Evolutionary conservation across 2,113 vertebrate genomes (phyloP).

Genomic region (Periophthalmodon schlosseri): DNA sequence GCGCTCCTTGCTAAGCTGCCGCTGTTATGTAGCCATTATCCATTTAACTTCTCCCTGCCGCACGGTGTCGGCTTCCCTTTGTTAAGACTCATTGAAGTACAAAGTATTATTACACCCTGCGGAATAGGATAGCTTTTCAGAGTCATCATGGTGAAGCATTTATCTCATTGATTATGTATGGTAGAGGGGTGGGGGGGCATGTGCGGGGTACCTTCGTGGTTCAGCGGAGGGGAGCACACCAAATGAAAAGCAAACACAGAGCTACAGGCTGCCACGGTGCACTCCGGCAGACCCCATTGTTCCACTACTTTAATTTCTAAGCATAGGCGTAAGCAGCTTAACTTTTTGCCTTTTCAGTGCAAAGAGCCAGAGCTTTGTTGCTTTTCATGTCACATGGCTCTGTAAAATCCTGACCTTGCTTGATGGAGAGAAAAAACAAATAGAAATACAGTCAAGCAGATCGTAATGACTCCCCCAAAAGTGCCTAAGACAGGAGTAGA

Average conservation of each 20-base stretch:
- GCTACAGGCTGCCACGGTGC: constrained; percentile 26
- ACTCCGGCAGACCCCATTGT: constrained; percentile 41
- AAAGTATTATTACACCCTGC: constrained; percentile 76
- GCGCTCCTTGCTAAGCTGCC: constrained; percentile 56
- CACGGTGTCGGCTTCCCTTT: constrained; percentile 75
- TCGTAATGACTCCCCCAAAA: neutral
- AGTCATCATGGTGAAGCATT: constrained; percentile 62
- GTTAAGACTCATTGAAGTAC: constrained; percentile 73
- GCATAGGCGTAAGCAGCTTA: constrained; percentile 68
- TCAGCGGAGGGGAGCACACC: constrained; percentile 11
- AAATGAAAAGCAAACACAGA: constrained; percentile 31
- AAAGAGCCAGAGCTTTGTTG: constrained; percentile 59
- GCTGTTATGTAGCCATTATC: constrained; percentile 72
- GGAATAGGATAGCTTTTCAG: constrained; percentile 68
- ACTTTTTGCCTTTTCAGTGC: constrained; percentile 59
- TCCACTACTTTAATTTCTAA: constrained; percentile 65
- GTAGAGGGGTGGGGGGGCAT: constrained; percentile 16
- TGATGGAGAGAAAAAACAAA: constrained; percentile 24
- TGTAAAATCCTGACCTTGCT: constrained; percentile 38
- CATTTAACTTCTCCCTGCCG: constrained; percentile 66
- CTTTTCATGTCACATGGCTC: constrained; percentile 37
- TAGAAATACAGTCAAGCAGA: neutral
- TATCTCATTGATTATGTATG: constrained; percentile 70
- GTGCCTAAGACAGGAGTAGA: neutral
- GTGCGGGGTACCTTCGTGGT: constrained; percentile 34